Evolutionary conservation across 1,140 invertebrate species (phyloP).

Genomic region (Drosophila nigromelanica): DNA sequence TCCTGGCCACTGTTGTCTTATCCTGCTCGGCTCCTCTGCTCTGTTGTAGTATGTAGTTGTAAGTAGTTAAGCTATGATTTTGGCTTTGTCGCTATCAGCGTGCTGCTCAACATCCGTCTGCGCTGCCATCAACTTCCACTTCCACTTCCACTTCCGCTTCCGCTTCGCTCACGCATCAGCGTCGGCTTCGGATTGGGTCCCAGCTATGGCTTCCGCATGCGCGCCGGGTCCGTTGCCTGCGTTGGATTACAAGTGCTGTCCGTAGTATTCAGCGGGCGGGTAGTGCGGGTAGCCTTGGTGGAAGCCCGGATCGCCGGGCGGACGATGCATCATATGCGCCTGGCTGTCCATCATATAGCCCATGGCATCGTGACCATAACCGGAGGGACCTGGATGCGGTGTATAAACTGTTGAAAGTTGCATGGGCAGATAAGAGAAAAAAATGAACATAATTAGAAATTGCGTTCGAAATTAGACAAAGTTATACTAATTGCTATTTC

Average conservation of each 20-base stretch:
- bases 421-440: slow-evolving; percentile 60
- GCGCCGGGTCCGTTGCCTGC: slow-evolving; percentile 30
- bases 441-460: slow-evolving; percentile 85
- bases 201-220: slow-evolving; percentile 15
- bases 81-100: slow-evolving; percentile 71
- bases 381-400: slow-evolving; percentile 95
- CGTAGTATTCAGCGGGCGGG: slow-evolving; percentile 94
- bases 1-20: slow-evolving; percentile 18
- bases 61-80: slow-evolving; percentile 77
- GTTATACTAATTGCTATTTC: slow-evolving; percentile 22
- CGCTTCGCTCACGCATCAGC: slow-evolving; percentile 5
- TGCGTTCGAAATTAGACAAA: slow-evolving; percentile 50
- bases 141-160: slow-evolving; percentile 12
- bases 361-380: slow-evolving; percentile 98
- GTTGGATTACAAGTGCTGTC: slow-evolving; percentile 92
- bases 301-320: slow-evolving; percentile 94
- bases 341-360: slow-evolving; percentile 99
- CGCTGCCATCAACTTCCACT: slow-evolving; percentile 13
- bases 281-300: slow-evolving; percentile 95
- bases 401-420: slow-evolving; percentile 89
- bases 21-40: slow-evolving; percentile 13
- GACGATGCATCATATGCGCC: slow-evolving; percentile 96
- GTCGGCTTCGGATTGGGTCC: neutral
- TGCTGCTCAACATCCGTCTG: slow-evolving; percentile 38
- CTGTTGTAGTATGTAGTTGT: neutral